A percentile compares a stretch with the other conserved stretches of the same genome.
Evolutionary conservation across 2,797 vertebrate genomes (phyloP).

Genomic region (Salmo trutta): DNA sequence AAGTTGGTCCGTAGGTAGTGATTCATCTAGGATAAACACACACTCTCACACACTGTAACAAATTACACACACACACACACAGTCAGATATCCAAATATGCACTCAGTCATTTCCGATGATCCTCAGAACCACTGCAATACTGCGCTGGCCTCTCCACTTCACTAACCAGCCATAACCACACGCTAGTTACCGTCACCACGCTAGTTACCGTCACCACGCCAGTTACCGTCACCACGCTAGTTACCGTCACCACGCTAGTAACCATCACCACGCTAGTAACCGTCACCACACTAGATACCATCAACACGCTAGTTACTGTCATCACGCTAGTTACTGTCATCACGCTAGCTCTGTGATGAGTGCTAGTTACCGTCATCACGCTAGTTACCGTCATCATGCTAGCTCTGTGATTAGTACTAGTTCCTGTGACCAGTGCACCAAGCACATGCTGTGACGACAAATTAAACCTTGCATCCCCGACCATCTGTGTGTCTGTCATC

Average conservation of each 20-base stretch:
- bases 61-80: constrained; percentile 5
- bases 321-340: no score
- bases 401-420: background rate
- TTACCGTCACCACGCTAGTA: no score
- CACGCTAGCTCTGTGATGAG: no score
- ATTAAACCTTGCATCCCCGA: constrained; percentile 29
- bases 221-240: no score
- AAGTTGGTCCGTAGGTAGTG: constrained; percentile 22
- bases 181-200: constrained; percentile 50
- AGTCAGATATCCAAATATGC: constrained; percentile 11
- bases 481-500: constrained; percentile 48
- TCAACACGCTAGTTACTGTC: no score
- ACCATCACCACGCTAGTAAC: no score
- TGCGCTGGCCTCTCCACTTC: constrained; percentile 40
- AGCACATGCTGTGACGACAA: constrained; percentile 51
- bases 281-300: no score
- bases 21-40: constrained; percentile 29
- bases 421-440: constrained; percentile 35
- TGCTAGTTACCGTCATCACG: background rate
- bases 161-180: constrained; percentile 55
- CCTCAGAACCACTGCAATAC: background rate
- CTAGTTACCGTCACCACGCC: no score
- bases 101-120: constrained; percentile 8
- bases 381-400: no score
- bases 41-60: constrained; percentile 8